These are phyloP conservation scores for Amphipoea lucens DNA, from an alignment of 2,888 invertebrate genomes.

Conservation along the genomic window DNA sequence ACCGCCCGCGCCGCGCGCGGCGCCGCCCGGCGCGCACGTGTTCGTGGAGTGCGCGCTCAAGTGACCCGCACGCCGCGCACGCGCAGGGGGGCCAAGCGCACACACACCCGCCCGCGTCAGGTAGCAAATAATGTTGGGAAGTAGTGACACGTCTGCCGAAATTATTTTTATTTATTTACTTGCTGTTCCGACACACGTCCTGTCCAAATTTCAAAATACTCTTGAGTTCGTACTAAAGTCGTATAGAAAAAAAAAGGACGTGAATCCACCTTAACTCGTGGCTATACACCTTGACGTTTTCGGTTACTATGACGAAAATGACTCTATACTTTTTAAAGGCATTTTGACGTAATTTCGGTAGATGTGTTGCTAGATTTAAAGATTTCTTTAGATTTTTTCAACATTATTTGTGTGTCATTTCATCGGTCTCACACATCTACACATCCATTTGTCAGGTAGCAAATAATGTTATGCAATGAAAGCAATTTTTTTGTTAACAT, in stretches of 20 bases:
- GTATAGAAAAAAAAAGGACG: background rate
- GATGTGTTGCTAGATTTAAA: conserved; percentile 18
- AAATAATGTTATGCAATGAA: conserved; percentile 13
- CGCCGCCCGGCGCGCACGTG: conserved; percentile 68
- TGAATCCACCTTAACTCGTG: background rate
- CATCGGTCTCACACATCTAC: background rate
- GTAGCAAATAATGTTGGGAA: conserved; percentile 38
- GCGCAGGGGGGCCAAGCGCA: conserved; percentile 2
- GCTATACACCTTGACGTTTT: background rate
- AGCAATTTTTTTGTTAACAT: background rate
- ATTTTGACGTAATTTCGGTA: background rate
- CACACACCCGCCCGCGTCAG: conserved; percentile 6
- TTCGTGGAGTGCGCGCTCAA: conserved; percentile 89
- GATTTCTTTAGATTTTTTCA: background rate
- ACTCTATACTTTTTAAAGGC: background rate
- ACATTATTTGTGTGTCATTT: conserved; percentile 1
- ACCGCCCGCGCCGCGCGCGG: conserved; percentile 35
- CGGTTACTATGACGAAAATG: background rate
- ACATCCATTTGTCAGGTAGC: conserved; percentile 27
- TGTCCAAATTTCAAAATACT: background rate
- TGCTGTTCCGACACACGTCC: background rate
- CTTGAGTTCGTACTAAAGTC: background rate
- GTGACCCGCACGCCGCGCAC: conserved; percentile 73
- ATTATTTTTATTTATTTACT: background rate
- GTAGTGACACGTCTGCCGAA: conserved; percentile 13